A percentile compares a stretch with the other conserved stretches of the same genome.
phyloP scores from a whole-genome alignment of 2,888 invertebrate species.

The Drosophila histrio region DNA sequence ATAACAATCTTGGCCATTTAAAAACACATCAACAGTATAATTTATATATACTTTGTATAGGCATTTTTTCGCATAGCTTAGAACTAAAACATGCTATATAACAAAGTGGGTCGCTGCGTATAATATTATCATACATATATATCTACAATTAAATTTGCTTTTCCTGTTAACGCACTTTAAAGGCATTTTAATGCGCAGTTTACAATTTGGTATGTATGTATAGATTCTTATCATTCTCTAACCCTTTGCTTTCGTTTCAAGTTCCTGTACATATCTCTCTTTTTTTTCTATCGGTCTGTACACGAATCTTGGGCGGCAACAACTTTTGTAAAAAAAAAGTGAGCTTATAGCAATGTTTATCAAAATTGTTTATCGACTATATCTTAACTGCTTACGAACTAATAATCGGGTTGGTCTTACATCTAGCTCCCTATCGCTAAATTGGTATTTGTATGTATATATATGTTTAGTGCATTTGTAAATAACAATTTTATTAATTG shows the following conservation, averaged over 20 bases:
- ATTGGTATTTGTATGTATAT: constrained; percentile 22
- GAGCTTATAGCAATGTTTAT: constrained; percentile 42
- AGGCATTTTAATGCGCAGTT: constrained; percentile 70
- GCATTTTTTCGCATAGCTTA: constrained; percentile 26
- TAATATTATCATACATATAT: constrained; percentile 32
- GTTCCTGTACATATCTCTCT: background rate
- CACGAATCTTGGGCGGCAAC: constrained; percentile 66
- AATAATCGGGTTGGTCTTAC: constrained; percentile 45
- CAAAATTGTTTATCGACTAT: constrained; percentile 37
- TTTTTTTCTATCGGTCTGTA: constrained; percentile 17
- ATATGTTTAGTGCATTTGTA: constrained; percentile 39
- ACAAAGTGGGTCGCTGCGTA: constrained; percentile 10
- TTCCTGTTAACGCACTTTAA: constrained; percentile 60
- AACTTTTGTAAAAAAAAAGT: constrained; percentile 51
- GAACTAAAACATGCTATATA: constrained; percentile 25
- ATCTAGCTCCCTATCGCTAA: constrained; percentile 26
- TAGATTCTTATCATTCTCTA: constrained; percentile 3
- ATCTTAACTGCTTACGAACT: constrained; percentile 28
- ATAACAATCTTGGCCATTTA: constrained; percentile 53
- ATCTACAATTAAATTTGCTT: constrained; percentile 59
- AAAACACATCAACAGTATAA: constrained; percentile 46
- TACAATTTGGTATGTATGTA: constrained; percentile 43
- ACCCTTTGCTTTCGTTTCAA: background rate
- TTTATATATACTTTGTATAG: constrained; percentile 17
- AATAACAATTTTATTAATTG: constrained; percentile 42